Conservation (phyloP, 2,888 invertebrate species). For the Phyllotreta striolata region DNA sequence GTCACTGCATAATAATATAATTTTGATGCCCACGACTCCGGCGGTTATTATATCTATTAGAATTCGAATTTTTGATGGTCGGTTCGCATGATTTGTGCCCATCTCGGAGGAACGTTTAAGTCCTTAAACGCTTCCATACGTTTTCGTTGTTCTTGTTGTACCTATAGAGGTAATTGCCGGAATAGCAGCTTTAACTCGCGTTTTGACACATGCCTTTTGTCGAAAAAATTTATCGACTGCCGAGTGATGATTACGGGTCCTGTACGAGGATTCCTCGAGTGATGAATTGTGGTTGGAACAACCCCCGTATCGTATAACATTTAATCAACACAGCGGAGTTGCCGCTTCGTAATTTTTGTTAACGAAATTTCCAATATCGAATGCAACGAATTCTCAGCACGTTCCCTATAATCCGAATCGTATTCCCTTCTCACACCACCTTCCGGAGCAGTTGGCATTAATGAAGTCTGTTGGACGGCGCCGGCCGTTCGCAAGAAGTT, state of each 20-base stretch:
- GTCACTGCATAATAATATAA: slow-evolving; percentile 24
- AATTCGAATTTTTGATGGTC: slow-evolving; percentile 36
- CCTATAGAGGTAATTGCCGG: background rate
- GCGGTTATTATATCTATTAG: slow-evolving; percentile 38
- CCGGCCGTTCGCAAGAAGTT: slow-evolving; percentile 21
- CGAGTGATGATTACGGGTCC: too few relatives aligned
- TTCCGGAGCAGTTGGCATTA: slow-evolving; percentile 16
- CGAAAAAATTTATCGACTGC: too few relatives aligned
- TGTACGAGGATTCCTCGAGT: too few relatives aligned
- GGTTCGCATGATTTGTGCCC: slow-evolving; percentile 41
- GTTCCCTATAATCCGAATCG: background rate
- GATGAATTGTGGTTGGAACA: too few relatives aligned
- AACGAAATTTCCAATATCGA: background rate
- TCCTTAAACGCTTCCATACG: slow-evolving; percentile 1
- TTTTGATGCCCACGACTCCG: slow-evolving; percentile 31
- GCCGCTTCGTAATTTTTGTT: too few relatives aligned
- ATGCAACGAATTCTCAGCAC: background rate
- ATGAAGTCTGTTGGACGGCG: slow-evolving; percentile 16
- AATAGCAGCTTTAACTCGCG: slow-evolving; percentile 9
- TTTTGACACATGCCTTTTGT: slow-evolving; percentile 5
- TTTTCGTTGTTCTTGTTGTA: slow-evolving; percentile 6
- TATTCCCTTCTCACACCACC: background rate
- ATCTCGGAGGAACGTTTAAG: slow-evolving; percentile 30
- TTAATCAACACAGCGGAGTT: too few relatives aligned
- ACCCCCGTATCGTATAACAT: too few relatives aligned